A percentile compares a stretch with the other conserved stretches of the same genome.
Evolutionary conservation across 2,113 vertebrate species (phyloP).

Genomic region (Eublepharis macularius): DNA sequence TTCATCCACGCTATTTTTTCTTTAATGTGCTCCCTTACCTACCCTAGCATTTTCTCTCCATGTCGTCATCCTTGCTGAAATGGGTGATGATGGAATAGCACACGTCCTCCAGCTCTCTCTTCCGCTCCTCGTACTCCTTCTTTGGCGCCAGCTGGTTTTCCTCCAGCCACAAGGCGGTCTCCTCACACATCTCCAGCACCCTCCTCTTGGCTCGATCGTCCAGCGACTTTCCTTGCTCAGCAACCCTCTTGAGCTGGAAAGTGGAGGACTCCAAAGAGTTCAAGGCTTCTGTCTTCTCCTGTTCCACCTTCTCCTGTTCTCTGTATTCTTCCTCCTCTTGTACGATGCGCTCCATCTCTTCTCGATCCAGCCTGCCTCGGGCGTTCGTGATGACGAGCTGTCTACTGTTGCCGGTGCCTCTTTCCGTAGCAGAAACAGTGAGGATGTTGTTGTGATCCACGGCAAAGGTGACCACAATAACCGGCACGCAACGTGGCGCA

Average conservation of each 20-base stretch:
- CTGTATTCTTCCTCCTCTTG: constrained; percentile 33
- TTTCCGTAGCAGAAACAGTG: constrained; percentile 82
- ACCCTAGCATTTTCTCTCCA: not conserved
- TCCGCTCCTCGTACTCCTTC: constrained; percentile 39
- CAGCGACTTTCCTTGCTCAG: not conserved
- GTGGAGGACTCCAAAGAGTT: constrained; percentile 49
- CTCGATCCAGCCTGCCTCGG: constrained; percentile 36
- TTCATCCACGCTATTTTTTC: no score
- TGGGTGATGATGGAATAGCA: constrained; percentile 38
- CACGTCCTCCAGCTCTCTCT: constrained; percentile 44
- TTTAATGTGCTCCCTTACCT: not conserved
- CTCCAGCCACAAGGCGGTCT: constrained; percentile 39
- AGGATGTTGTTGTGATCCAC: constrained; percentile 84
- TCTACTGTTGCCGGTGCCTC: constrained; percentile 73
- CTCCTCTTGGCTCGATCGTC: constrained; percentile 27
- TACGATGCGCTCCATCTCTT: constrained; percentile 47
- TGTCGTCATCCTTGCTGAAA: not conserved
- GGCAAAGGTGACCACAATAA: constrained; percentile 83
- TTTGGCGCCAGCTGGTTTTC: constrained; percentile 37
- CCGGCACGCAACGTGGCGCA: constrained; percentile 80
- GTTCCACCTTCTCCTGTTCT: not conserved
- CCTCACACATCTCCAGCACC: constrained; percentile 40
- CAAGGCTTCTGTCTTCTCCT: constrained; percentile 29
- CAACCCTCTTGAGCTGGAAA: constrained; percentile 36
- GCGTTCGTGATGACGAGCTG: constrained; percentile 41